Evolutionary conservation across 53 echinoderm and acorn worm genomes (phyloP), one percentile per base, ranked within the genome.

Genomic region (Paelopatides confundens): DNA sequence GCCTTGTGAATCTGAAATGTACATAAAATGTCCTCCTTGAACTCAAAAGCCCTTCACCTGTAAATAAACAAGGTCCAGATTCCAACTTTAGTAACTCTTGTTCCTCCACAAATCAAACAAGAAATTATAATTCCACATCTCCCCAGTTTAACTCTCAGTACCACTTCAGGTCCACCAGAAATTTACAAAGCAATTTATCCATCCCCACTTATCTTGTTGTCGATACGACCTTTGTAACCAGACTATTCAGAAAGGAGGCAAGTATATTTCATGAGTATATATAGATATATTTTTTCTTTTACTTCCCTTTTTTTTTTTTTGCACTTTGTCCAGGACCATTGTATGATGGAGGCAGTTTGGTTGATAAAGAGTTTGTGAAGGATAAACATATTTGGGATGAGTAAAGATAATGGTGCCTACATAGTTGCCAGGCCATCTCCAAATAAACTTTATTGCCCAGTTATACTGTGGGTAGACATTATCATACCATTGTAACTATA

Each of bases 151-250:
- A 39, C 46, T 74, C 74, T 74, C 74, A 46, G 74, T 46, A 23
- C 27, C 46, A 74, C 74, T 74, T 74, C 39, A 74, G 74, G 74
- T 46, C 74, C 74, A 74, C 46, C 74, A 74, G 27, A 74, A 74
- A 74, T 74, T 74, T 74, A 74, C 74, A 74, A 74, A 74, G 46
- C 74, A 39, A 74, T 74, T 67, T 74, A 74, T 74, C 74, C 74
- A 74, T 74, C 74, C 74, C 74, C 74, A 74, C 74, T 74, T 74
- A 74, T 74, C 74, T 74, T 74, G n/a, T 35, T 39, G 74, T 74
- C 7, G 21, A n/a, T 39, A 12, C 74, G 28, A 74, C 74, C 74
- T 74, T 74, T 74, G 74, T 74, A n/a, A 74, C 74, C 74, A 74
- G 9, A 26, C 74, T 43, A 74, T 24, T 58, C 39, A 67, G 27